phyloP scores from a whole-genome alignment of 1,140 invertebrate genomes.

The Mya arenaria region DNA sequence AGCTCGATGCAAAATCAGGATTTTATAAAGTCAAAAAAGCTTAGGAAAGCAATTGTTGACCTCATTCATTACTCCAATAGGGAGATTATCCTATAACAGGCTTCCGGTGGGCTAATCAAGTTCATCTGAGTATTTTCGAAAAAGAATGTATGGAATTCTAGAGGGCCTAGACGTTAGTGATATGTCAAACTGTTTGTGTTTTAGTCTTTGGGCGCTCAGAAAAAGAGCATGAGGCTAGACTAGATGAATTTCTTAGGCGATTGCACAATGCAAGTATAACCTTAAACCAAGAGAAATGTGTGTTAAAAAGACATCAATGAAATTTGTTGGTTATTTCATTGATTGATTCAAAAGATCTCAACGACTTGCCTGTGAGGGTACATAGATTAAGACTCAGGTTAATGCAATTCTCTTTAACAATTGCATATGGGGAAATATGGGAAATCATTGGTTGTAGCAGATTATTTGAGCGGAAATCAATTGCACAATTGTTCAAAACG shows the following conservation, averaged over 20 bases:
- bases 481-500: no score
- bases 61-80: conserved; percentile 56
- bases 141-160: conserved; percentile 41
- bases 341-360: conserved; percentile 47
- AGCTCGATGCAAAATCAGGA: no score
- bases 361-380: conserved; percentile 36
- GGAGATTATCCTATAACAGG: conserved; percentile 44
- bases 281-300: conserved; percentile 77
- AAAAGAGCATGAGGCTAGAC: conserved; percentile 60
- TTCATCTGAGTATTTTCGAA: conserved; percentile 51
- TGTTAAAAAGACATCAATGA: conserved; percentile 69
- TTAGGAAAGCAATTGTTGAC: conserved; percentile 13
- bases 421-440: no score
- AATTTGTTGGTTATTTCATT: conserved; percentile 75
- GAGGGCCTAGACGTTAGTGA: conserved; percentile 45
- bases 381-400: conserved; percentile 44
- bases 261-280: conserved; percentile 65
- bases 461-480: no score
- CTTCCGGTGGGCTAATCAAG: conserved; percentile 45
- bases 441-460: no score
- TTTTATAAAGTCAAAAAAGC: conserved; percentile 71
- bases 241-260: conserved; percentile 62
- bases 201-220: conserved; percentile 58
- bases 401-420: no score
- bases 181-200: conserved; percentile 67